Conservation (phyloP, 64 coral and sea anemone species). For the Catalaphyllia jardinei region DNA sequence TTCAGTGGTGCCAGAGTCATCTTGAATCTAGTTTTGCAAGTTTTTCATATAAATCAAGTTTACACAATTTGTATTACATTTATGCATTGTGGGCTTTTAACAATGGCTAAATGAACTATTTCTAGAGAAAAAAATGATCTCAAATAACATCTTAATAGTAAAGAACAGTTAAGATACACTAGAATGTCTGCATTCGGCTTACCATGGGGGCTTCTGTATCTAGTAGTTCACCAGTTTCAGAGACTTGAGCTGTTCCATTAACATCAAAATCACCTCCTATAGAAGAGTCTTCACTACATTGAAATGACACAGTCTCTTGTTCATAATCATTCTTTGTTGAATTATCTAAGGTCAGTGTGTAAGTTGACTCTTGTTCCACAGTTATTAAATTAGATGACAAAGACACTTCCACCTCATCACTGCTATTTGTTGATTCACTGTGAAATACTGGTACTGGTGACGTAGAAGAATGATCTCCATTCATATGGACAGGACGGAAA, state of each 20-base stretch:
- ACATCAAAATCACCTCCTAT: neutral
- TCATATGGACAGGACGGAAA: neutral
- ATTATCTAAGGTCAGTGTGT: neutral
- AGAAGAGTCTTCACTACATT: neutral
- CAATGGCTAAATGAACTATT: too few species aligned
- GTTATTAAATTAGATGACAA: neutral
- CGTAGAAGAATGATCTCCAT: constrained; percentile 9
- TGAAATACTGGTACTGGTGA: neutral
- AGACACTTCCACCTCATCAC: neutral
- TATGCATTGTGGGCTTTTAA: too few species aligned
- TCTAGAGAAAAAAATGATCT: too few species aligned
- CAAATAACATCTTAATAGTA: too few species aligned
- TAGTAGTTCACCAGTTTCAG: constrained; percentile 8
- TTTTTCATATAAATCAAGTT: too few species aligned
- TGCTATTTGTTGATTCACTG: neutral
- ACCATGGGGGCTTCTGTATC: constrained; percentile 14
- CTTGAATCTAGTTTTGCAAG: too few species aligned
- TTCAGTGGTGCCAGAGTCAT: too few species aligned
- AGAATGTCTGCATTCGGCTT: neutral
- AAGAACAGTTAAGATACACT: neutral
- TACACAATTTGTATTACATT: too few species aligned
- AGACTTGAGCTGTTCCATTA: constrained; percentile 15
- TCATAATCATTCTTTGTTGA: neutral
- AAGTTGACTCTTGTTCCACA: neutral
- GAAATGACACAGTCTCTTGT: constrained; percentile 9